These are phyloP conservation scores for Saccopteryx bilineata DNA, from an alignment of 2,113 vertebrate species.

Conservation along the genomic window DNA sequence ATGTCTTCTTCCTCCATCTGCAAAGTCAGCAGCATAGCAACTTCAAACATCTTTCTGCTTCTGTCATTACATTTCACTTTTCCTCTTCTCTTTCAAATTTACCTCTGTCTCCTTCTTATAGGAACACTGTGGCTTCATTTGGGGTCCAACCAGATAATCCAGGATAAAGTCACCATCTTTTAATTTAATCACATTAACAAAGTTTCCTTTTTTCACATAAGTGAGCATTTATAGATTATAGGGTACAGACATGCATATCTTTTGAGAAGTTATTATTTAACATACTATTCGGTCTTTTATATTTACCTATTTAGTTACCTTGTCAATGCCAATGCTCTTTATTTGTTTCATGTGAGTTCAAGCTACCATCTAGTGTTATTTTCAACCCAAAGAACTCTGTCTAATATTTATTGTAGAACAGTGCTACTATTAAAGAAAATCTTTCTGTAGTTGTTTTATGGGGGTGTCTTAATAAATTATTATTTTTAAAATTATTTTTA, in stretches of 20 bases:
- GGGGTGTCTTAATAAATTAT: background rate
- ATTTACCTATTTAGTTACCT: slow-evolving; percentile 4
- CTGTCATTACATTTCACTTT: no score
- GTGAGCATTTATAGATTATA: background rate
- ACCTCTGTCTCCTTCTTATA: no score
- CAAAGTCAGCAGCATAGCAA: no score
- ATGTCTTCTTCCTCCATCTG: no score
- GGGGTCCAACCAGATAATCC: no score
- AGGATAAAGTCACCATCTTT: no score
- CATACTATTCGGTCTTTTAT: background rate
- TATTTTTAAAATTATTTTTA: no score
- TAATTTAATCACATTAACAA: background rate
- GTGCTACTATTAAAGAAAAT: background rate
- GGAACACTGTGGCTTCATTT: no score
- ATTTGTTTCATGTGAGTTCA: background rate
- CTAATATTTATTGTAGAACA: background rate
- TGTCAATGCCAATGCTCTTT: background rate
- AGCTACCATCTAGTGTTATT: background rate
- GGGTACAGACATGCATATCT: background rate
- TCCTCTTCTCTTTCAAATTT: no score
- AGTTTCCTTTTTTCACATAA: background rate
- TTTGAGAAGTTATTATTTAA: background rate
- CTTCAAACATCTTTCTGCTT: no score
- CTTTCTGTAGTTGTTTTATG: background rate
- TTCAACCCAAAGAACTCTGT: background rate